These are phyloP conservation scores for Lepidostoma basale DNA, from an alignment of 1,140 invertebrate species.

Conservation along the genomic window DNA sequence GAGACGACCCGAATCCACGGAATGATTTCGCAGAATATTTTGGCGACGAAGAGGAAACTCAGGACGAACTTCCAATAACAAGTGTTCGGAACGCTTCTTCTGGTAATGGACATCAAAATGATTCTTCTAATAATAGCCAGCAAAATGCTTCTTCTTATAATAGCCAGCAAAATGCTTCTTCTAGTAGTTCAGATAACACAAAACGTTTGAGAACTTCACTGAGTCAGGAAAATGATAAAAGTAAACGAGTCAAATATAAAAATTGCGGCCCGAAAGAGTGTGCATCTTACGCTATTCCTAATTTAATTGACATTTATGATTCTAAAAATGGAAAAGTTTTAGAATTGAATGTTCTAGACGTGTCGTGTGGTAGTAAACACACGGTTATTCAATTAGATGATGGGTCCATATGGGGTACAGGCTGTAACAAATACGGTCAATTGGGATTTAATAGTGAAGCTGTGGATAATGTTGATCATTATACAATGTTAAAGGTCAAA, in stretches of 20 bases:
- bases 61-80: conserved; percentile 36
- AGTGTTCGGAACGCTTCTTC: conserved; percentile 48
- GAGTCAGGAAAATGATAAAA: too few relatives aligned
- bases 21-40: background rate
- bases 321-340: conserved; percentile 51
- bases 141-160: too few relatives aligned
- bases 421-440: conserved; percentile 78
- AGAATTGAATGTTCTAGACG: conserved; percentile 60
- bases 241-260: too few relatives aligned
- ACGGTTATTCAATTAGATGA: conserved; percentile 68
- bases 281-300: conserved; percentile 58
- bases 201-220: too few relatives aligned
- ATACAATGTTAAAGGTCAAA: conserved; percentile 18
- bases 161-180: too few relatives aligned
- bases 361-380: conserved; percentile 71
- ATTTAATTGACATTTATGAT: conserved; percentile 62
- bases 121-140: too few relatives aligned
- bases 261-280: conserved; percentile 38
- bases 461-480: conserved; percentile 3
- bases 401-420: conserved; percentile 69
- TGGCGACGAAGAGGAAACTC: background rate
- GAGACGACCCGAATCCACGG: background rate
- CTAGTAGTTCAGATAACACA: too few relatives aligned
- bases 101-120: too few relatives aligned
- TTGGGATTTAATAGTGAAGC: conserved; percentile 58